Base-by-base conservation (phyloP, 2,888 invertebrate species). In the Drosophila yooni region DNA sequence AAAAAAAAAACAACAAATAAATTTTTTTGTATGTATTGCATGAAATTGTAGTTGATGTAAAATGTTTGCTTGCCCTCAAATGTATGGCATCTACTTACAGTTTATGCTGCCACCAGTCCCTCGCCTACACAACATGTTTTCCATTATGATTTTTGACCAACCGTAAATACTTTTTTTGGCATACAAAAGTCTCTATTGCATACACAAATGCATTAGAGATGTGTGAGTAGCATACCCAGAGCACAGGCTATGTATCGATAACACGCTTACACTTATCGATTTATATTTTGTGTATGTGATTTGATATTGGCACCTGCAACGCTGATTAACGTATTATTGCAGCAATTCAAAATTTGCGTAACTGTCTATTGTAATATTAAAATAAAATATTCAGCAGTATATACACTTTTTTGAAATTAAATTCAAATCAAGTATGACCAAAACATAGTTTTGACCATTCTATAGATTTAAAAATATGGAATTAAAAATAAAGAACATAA, bases 81-180 rank as follows among this genome's bases (percentile, higher is more conserved):
- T 2, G 1, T 4, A 7, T n/a, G 34, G 21, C 27, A 34, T 59
- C 4, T 52, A 76, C 78, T 76, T 60, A 78, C 78, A 78, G 25
- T 78, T 78, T 18, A 33, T 33, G 52, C 48, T 36, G 25, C 48
- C 58, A 52, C 50, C 46, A 38, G 34, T 52, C 48, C 76, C 76
- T 43, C 71, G 77, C 50, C 77, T 58, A 31, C 59, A 29, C 51
- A 59, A 31, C 31, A 62, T 50, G 43, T 76, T 76, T 21, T 78
- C 81, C 81, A 78, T 77, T 27, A 33, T 50, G 18, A 36, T 31
- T 27, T 43, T 33, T 36, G 4, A 10, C 5, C 34, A 74, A 48
- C 34, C 57, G 43, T 46, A 57, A 58, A 79, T 56, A 50, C 10
- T 43, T 50, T 31, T 53, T 53, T 58, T 60, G 48, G 40, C 51